phyloP scores from a whole-genome alignment of 2,113 vertebrate genomes.

The Gymnocephalus cernua region DNA sequence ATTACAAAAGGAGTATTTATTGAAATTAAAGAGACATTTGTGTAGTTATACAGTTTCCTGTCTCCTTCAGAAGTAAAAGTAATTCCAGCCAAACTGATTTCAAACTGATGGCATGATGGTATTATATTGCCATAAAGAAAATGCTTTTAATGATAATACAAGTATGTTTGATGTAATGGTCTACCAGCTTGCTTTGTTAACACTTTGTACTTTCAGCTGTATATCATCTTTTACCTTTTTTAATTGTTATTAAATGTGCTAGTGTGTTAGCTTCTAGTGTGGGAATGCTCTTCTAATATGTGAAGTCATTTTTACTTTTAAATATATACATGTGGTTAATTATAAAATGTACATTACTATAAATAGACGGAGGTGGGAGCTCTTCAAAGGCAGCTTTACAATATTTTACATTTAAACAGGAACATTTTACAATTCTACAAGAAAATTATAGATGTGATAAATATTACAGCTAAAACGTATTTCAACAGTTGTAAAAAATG shows the following conservation, averaged over 20 bases:
- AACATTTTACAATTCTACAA: not conserved
- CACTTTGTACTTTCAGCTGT: conserved; percentile 5
- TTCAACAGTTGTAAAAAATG: not conserved
- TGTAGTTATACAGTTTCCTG: not conserved
- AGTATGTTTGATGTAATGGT: conserved; percentile 10
- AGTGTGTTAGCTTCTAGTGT: conserved; percentile 9
- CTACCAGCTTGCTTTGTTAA: conserved; percentile 6
- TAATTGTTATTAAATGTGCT: not conserved
- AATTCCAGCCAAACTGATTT: not conserved
- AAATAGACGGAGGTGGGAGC: not conserved
- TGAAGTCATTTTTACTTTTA: conserved; percentile 26
- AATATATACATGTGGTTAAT: not conserved
- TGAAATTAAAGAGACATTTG: conserved; percentile 12
- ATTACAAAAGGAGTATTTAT: conserved; percentile 43
- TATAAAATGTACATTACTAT: not conserved
- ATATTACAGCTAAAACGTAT: not conserved
- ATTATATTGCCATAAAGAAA: not conserved
- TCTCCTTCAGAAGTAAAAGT: conserved; percentile 35
- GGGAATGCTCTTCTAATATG: not conserved
- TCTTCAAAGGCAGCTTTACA: not conserved
- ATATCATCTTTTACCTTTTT: not conserved
- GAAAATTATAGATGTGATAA: not conserved
- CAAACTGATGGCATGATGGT: conserved; percentile 22
- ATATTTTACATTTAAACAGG: conserved; percentile 2
- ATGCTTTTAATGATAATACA: not conserved